Evolutionary conservation across 1,140 invertebrate species (phyloP), one percentile per base, ranked within the genome.

Genomic region (Bombus sylvicola): DNA sequence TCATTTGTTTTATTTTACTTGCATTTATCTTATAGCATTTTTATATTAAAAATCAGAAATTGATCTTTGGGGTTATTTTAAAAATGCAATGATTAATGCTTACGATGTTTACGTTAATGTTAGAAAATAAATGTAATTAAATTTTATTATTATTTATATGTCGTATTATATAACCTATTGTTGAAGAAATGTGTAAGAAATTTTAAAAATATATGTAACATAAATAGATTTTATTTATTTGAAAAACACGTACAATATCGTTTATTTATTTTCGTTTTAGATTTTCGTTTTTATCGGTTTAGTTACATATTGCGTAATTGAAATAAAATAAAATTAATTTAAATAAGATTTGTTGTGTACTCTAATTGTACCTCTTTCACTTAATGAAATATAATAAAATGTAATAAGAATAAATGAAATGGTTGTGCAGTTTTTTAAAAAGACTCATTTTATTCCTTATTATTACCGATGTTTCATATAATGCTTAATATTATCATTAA

Each of bases 401-500:
- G 31, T 72, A 34, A 69, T 80, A 75, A 68, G 73, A 57, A 69
- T 79, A 41, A 62, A 39, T 31, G 37, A 43, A 15, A 57, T 28
- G 10, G 5, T 5, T 66, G 28, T 64, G 59, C 62, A 43, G 28
- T 89, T 85, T 57, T 81, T 90, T 87, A 90, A 78, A 87, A 87
- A 90, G 87, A 74, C 89, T 90, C 81, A 90, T 89, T 90, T 68
- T 79, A 69, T 77, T 68, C 18, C 86, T 78, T 83, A 47, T 84
- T 74, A 22, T 68, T 81, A 82, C 10, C 76, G 77, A 81, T 76
- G 47, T 89, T 62, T 77, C 69, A 71, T 83, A 89, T 80, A 90
- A 84, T 90, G 85, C 83, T 90, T 87, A 87, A 37, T 77, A 87
- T 83, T 88, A 81, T 69, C 31, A 80, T 86, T 81, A 89, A 74